phyloP scores from a whole-genome alignment of 2,113 vertebrate genomes.

The Penelope pileata region DNA sequence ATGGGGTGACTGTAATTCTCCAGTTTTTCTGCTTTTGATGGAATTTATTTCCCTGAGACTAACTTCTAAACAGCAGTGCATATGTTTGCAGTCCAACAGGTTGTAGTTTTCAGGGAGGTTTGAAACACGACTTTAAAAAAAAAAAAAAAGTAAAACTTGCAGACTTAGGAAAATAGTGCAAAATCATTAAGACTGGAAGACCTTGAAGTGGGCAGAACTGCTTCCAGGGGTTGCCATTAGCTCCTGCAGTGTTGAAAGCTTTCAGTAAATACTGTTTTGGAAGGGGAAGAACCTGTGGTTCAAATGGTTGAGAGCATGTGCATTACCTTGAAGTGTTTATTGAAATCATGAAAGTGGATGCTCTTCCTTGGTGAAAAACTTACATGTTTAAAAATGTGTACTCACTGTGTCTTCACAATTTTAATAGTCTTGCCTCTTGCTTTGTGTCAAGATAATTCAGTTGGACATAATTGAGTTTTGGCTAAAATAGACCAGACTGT shows the following conservation, averaged over 20 bases:
- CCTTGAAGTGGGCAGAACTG: not conserved
- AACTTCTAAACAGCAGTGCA: not conserved
- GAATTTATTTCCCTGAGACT: not conserved
- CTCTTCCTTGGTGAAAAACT: constrained; percentile 49
- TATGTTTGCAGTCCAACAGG: not conserved
- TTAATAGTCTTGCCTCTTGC: not conserved
- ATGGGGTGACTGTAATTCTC: not conserved
- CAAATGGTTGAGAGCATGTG: not conserved
- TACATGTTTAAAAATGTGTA: constrained; percentile 12
- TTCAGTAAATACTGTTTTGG: not conserved
- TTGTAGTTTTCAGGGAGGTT: not conserved
- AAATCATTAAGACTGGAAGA: not conserved
- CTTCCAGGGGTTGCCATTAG: not conserved
- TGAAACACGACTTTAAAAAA: not conserved
- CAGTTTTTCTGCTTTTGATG: not conserved
- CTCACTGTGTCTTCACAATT: not conserved
- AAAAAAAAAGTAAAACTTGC: not conserved
- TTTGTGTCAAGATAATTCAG: not conserved
- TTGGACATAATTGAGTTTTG: not conserved
- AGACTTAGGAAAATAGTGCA: not conserved
- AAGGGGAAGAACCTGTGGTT: not conserved
- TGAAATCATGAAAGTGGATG: not conserved
- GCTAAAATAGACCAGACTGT: not conserved
- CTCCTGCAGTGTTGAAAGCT: not conserved
- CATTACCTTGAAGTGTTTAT: not conserved